Evolutionary conservation across 1,140 invertebrate species (phyloP).

Genomic region (Carposina sasakii): DNA sequence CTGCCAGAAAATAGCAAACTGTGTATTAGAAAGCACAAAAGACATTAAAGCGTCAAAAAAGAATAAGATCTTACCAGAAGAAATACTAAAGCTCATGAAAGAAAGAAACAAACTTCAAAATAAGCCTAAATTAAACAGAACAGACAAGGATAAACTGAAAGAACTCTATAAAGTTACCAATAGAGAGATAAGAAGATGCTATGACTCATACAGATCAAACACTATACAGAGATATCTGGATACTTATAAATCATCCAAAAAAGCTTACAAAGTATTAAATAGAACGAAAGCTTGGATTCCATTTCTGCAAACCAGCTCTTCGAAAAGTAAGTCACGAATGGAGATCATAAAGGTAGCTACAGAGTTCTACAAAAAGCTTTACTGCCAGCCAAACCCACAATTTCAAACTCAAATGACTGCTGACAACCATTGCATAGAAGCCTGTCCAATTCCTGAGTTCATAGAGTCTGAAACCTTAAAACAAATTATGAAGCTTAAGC

Average conservation of each 20-base stretch:
- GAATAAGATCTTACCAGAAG: too few relatives aligned
- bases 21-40: too few relatives aligned
- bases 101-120: too few relatives aligned
- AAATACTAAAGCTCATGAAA: too few relatives aligned
- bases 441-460: background rate
- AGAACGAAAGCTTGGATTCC: conserved; percentile 26
- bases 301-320: conserved; percentile 13
- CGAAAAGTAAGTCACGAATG: conserved; percentile 15
- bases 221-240: too few relatives aligned
- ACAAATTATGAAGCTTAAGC: conserved; percentile 20
- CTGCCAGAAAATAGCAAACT: too few relatives aligned
- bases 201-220: too few relatives aligned
- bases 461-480: conserved; percentile 8
- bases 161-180: conserved; percentile 32
- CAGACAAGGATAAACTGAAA: conserved; percentile 24
- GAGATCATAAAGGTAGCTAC: conserved; percentile 28
- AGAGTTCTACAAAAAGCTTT: conserved; percentile 24
- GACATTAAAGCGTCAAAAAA: too few relatives aligned
- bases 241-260: too few relatives aligned
- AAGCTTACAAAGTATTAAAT: conserved; percentile 30
- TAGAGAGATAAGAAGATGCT: conserved; percentile 32
- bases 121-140: conserved; percentile 22
- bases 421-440: too few relatives aligned
- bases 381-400: conserved; percentile 10
- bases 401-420: background rate